phyloP scores from a whole-genome alignment of 2,113 vertebrate species.

The Salvelinus fontinalis region DNA sequence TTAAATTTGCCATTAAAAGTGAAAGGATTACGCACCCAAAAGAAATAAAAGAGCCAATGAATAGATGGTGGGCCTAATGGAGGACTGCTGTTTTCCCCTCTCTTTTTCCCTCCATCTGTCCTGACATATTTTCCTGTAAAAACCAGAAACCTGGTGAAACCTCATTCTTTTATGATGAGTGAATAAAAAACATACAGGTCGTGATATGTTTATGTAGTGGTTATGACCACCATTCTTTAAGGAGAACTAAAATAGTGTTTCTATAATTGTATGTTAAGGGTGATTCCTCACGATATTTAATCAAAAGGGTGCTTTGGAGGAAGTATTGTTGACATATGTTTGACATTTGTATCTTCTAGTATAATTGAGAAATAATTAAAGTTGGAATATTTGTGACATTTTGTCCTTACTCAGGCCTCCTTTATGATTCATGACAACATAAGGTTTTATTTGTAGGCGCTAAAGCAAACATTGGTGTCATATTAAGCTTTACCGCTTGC shows the following conservation, averaged over 20 bases:
- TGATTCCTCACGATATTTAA: too few species aligned
- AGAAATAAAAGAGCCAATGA: conserved; percentile 80
- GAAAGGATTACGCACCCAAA: conserved; percentile 78
- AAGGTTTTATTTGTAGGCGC: too few species aligned
- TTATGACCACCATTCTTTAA: conserved; percentile 43
- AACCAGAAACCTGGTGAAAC: conserved; percentile 1
- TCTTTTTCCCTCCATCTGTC: neutral
- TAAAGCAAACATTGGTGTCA: too few species aligned
- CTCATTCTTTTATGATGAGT: conserved; percentile 18
- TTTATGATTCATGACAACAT: too few species aligned
- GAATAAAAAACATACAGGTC: conserved; percentile 28
- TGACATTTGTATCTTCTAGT: too few species aligned
- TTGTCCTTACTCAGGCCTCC: too few species aligned
- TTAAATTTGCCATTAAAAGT: conserved; percentile 79
- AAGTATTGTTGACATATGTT: too few species aligned
- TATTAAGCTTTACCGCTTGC: too few species aligned
- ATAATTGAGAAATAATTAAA: too few species aligned
- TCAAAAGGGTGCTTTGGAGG: too few species aligned
- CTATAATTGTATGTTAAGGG: neutral
- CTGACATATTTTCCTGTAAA: conserved; percentile 36
- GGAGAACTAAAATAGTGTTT: neutral
- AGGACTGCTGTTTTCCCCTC: conserved; percentile 39
- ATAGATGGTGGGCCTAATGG: conserved; percentile 67
- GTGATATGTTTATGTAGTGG: conserved; percentile 35
- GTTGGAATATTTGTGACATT: too few species aligned